Conservation (phyloP, 2,797 vertebrate species). For the Triplophysa yarkandensis region DNA sequence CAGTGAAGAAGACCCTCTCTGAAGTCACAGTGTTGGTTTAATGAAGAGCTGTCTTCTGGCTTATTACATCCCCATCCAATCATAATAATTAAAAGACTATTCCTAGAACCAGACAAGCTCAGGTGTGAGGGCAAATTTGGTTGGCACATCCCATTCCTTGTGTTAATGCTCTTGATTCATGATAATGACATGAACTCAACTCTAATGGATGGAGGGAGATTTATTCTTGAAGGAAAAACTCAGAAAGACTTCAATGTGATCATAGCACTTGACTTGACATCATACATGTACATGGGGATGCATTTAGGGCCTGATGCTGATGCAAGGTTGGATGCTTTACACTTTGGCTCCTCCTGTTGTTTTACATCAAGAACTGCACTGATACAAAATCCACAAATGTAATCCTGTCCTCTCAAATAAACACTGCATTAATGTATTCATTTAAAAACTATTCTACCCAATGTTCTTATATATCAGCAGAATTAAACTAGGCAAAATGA, state of each 20-base stretch:
- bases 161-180: conserved; percentile 66
- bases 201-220: conserved; percentile 19
- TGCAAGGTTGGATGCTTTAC: not conserved
- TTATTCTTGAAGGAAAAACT: not conserved
- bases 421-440: too few species aligned
- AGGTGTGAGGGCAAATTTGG: conserved; percentile 57
- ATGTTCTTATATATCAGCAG: too few species aligned
- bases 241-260: not conserved
- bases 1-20: conserved; percentile 7
- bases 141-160: conserved; percentile 56
- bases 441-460: too few species aligned
- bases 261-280: not conserved
- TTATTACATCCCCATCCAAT: conserved; percentile 22
- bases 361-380: not conserved
- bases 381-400: not conserved
- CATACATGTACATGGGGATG: not conserved
- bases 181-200: conserved; percentile 6
- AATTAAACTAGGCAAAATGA: too few species aligned
- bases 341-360: conserved; percentile 4
- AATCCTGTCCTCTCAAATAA: too few species aligned
- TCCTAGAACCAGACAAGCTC: conserved; percentile 41
- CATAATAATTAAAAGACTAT: conserved; percentile 33
- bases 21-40: not conserved
- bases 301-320: not conserved
- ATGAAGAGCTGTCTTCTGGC: conserved; percentile 1